phyloP scores from a whole-genome alignment of 2,888 invertebrate genomes.

The Thysanoteuthis rhombus region DNA sequence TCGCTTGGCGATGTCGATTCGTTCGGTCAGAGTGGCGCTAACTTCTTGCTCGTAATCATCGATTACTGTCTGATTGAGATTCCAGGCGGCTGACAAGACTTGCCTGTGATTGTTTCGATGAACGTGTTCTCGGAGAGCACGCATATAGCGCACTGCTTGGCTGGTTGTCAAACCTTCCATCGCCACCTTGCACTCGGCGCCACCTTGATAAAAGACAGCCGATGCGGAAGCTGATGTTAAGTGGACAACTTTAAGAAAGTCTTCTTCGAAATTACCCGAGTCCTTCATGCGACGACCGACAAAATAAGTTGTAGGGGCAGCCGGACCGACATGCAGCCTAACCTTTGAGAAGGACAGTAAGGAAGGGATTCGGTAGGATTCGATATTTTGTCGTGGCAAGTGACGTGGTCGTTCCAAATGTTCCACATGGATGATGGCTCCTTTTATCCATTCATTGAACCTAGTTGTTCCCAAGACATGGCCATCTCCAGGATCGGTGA shows the following conservation, averaged over 20 bases:
- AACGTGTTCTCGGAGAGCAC: constrained; percentile 43
- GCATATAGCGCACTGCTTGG: constrained; percentile 48
- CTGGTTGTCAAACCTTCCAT: constrained; percentile 49
- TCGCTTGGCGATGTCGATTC: constrained; percentile 46
- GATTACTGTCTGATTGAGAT: constrained; percentile 45
- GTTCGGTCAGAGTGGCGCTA: constrained; percentile 35
- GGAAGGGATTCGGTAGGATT: constrained; percentile 51
- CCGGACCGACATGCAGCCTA: constrained; percentile 47
- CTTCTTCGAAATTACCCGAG: constrained; percentile 48
- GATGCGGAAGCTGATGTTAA: constrained; percentile 48
- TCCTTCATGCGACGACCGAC: constrained; percentile 47
- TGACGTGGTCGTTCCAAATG: constrained; percentile 49
- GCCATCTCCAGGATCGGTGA: constrained; percentile 52
- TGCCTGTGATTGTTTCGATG: constrained; percentile 42
- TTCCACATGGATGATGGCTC: constrained; percentile 52
- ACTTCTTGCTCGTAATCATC: constrained; percentile 41
- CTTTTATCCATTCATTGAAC: constrained; percentile 49
- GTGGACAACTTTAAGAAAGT: constrained; percentile 48
- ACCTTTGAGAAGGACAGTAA: constrained; percentile 48
- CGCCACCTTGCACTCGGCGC: constrained; percentile 48
- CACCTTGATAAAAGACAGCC: constrained; percentile 48
- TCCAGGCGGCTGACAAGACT: constrained; percentile 50
- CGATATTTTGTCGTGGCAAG: constrained; percentile 44
- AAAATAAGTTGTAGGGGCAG: constrained; percentile 50
- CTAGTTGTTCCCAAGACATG: constrained; percentile 50